Base-by-base conservation (phyloP, 2,113 vertebrate species). In the Polypterus senegalus region DNA sequence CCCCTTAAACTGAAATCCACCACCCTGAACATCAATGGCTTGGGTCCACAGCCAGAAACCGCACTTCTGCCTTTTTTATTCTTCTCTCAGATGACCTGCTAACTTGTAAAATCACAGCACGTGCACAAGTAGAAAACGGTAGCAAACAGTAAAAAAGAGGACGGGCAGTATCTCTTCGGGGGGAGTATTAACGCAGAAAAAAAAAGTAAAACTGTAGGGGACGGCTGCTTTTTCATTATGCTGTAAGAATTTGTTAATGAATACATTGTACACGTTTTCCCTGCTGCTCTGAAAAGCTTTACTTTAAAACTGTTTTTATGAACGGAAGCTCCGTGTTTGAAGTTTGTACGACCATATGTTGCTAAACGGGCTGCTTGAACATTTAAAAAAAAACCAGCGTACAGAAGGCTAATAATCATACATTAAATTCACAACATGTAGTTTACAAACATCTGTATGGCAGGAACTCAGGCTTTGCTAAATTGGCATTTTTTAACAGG, bases 371-470 rank as follows among this genome's bases (percentile, higher is more conserved):
- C 7, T 49, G 46, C 46, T 45, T 45, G 56, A 45, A 44, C 56
- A 57, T 57, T 6, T 57, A 45, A 27, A 27, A 9, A 8, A 60
- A 57, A 62, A 66, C 52, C 62, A 7, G 8, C 10, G 9, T 63
- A 59, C 65, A 65, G 10, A 64, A 62, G 65, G 53, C 61, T 69
- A 71, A 73, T 73, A 69, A 70, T 73, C 61, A 69, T 65, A 60
- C 61, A 73, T 61, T 63, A 58, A 63, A 68, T 5, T 46, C 53
- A 59, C 59, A 67, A 65, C 63, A 60, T 63, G 65, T 47, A 61
- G 48, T 65, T 68, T 71, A 65, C 46, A 58, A 60, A 65, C 66
- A 68, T 73, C 74, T 61, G 63, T 65, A 70, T 59, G 57, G 65
- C 70, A 72, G 66, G 68, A 66, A 67, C 67, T 57, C 46, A 51